Base-by-base conservation (phyloP, 35 echinoderm and acorn worm genomes). In the Ophiothrix spiculata region DNA sequence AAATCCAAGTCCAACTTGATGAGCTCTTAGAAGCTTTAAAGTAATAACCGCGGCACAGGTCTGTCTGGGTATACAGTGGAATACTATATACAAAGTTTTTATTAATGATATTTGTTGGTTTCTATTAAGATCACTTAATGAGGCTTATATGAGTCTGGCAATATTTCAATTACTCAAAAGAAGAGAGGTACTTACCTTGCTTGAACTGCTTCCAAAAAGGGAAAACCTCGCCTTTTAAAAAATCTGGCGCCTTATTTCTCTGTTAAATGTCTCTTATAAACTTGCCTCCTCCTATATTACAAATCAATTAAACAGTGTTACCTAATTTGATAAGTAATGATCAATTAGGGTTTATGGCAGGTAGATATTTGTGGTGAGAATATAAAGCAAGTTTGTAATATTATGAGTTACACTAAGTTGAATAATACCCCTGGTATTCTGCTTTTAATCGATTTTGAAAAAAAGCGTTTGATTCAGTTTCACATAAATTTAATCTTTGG, bases 361-460 rank as follows among this genome's bases (percentile, higher is more conserved):
- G 77, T 78, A 78, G 77, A 78, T 78, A 34, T 78, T 34, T 78
- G n/a, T 36, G 77, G 77, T 4, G 77, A 78, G 33, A 78, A 78
- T 35, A 78, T 78, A 33, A 78, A 35, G 36, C 77, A 33, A 78
- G 33, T 78, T 33, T 78, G 36, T 35, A 35, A 78, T 78, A 78
- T 33, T 78, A 78, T 78, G 77, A 78, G 34, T 76, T 76, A 76
- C 29, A 76, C 74, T 31, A n/a, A n/a, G n/a, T n/a, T n/a, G n/a
- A n/a, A n/a, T n/a, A n/a, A n/a, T n/a, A 35, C 12, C 12, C 33
- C 33, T 10, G 42, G 42, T 6, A 6, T 49, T 49, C 42, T 49
- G 6, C 42, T 49, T 49, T 49, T 49, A 49, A 49, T 49, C 19
- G 42, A 49, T 49, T 49, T 49, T 49, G 42, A 49, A 76, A 28